phyloP scores from a whole-genome alignment of 2,888 invertebrate genomes.

The Calameuta pallipes region DNA sequence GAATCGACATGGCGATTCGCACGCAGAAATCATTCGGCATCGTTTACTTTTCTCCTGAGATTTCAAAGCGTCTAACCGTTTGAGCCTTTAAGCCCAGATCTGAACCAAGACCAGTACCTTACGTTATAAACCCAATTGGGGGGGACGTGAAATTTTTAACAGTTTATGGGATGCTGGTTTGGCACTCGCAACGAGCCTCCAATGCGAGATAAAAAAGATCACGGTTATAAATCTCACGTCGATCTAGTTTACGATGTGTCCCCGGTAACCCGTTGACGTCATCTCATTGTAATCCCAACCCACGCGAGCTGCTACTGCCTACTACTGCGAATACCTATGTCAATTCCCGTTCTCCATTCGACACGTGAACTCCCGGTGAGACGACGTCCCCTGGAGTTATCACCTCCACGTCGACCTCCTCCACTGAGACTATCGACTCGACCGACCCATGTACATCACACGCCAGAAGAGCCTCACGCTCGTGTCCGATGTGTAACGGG shows the following conservation, averaged over 20 bases:
- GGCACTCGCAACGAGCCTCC: neutral
- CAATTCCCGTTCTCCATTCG: neutral
- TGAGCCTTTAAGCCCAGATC: neutral
- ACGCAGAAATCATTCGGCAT: neutral
- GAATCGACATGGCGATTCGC: neutral
- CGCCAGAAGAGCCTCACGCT: neutral
- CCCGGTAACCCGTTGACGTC: conserved; percentile 29
- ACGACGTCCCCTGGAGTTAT: neutral
- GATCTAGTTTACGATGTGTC: conserved; percentile 45
- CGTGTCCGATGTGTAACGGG: neutral
- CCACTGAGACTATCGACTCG: neutral
- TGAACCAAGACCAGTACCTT: neutral
- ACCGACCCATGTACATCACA: neutral
- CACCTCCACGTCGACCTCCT: neutral
- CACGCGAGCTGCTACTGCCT: conserved; percentile 30
- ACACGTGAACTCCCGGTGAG: neutral
- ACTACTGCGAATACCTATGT: conserved; percentile 20
- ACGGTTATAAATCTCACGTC: conserved; percentile 40
- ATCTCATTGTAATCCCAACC: conserved; percentile 37
- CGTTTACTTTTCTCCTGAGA: neutral
- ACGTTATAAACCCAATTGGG: neutral
- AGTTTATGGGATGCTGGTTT: neutral
- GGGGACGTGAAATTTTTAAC: neutral
- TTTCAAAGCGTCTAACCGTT: neutral
- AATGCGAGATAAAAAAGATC: conserved; percentile 29